These are phyloP conservation scores for Amphipyra berbera DNA, from an alignment of 2,888 invertebrate species.

Conservation along the genomic window DNA sequence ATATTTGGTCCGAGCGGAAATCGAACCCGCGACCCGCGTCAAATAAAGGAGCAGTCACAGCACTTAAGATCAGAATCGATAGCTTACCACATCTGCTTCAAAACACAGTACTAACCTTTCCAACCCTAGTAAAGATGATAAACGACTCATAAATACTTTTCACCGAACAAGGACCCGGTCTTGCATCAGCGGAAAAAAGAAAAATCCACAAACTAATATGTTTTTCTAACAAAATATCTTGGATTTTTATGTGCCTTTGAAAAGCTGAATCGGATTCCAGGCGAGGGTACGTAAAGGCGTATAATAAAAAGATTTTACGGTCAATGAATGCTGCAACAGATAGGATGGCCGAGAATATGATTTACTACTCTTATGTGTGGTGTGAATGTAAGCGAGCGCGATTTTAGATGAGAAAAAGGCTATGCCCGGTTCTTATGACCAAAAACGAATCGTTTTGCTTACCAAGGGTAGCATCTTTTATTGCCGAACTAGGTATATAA, in stretches of 20 bases:
- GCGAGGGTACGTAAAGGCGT: slow-evolving; percentile 43
- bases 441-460: too few species aligned
- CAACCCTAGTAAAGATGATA: slow-evolving; percentile 34
- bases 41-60: too few species aligned
- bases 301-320: slow-evolving; percentile 68
- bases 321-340: slow-evolving; percentile 70
- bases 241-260: slow-evolving; percentile 48
- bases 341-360: slow-evolving; percentile 63
- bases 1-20: too few species aligned
- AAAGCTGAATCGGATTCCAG: slow-evolving; percentile 52
- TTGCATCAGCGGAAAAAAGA: slow-evolving; percentile 46
- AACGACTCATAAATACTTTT: slow-evolving; percentile 41
- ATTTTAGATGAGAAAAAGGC: not conserved
- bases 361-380: slow-evolving; percentile 53
- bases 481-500: too few species aligned
- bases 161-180: slow-evolving; percentile 19
- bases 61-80: slow-evolving; percentile 1
- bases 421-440: too few species aligned
- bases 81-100: slow-evolving; percentile 4
- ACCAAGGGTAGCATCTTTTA: too few species aligned
- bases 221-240: slow-evolving; percentile 50
- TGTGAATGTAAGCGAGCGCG: slow-evolving; percentile 18
- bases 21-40: too few species aligned
- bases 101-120: slow-evolving; percentile 4
- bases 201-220: slow-evolving; percentile 30